Evolutionary conservation across 2,113 vertebrate species (phyloP).

Genomic region (Rhagologus leucostigma): DNA sequence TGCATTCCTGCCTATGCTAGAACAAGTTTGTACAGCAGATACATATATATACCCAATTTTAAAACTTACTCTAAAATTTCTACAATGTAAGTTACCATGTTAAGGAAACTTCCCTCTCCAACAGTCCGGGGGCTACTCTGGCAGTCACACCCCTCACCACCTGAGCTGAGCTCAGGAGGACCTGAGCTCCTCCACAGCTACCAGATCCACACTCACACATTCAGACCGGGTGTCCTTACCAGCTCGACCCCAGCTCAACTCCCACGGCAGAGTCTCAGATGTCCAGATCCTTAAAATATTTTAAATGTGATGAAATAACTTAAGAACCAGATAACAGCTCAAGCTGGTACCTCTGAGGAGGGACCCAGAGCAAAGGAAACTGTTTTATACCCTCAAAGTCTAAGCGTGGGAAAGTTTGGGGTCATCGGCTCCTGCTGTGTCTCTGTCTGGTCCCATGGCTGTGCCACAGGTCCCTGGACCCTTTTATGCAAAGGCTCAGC

Average conservation of each 20-base stretch:
- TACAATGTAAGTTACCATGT: not conserved
- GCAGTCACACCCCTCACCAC: not conserved
- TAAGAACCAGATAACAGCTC: not conserved
- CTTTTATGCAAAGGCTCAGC: not conserved
- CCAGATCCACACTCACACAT: too few relatives aligned
- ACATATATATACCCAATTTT: not conserved
- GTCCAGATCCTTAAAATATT: not conserved
- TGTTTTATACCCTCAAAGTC: not conserved
- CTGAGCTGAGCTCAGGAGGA: not conserved
- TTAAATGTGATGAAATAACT: not conserved
- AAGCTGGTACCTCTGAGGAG: not conserved
- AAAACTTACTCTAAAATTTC: not conserved
- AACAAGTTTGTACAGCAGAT: not conserved
- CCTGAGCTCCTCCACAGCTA: not conserved
- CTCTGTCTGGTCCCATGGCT: not conserved
- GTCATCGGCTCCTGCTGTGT: rapidly evolving
- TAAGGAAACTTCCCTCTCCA: not conserved
- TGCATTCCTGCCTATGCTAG: not conserved
- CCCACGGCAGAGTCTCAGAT: too few relatives aligned
- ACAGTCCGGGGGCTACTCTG: not conserved
- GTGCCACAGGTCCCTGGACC: not conserved
- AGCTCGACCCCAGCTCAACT: not conserved
- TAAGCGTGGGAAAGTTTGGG: not conserved
- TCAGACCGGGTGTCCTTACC: not conserved
- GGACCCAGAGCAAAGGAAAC: not conserved